Conservation (phyloP, 2,888 invertebrate species). For the Platycheirus rosarum region DNA sequence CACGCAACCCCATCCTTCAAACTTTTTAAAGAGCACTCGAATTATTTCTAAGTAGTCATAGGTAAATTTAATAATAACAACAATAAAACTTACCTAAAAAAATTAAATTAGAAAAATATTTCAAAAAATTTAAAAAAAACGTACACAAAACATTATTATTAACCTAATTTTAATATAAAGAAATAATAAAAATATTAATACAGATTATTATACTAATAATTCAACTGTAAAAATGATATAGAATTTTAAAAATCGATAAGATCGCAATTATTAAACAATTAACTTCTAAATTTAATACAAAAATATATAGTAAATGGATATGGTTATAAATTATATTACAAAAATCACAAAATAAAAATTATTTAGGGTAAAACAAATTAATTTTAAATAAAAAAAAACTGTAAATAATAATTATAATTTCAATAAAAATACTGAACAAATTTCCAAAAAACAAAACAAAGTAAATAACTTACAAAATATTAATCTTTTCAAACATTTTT, state of each 20-base stretch:
- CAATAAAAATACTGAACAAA: conserved; percentile 43
- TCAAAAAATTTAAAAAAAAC: conserved; percentile 45
- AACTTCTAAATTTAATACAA: conserved; percentile 50
- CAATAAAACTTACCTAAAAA: conserved; percentile 52
- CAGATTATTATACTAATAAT: conserved; percentile 65
- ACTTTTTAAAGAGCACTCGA: conserved; percentile 73
- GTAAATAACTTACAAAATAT: conserved; percentile 44
- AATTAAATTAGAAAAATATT: conserved; percentile 46
- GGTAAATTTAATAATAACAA: conserved; percentile 58
- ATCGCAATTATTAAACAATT: conserved; percentile 73
- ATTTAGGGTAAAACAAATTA: conserved; percentile 70
- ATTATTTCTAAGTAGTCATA: conserved; percentile 69
- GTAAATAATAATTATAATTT: conserved; percentile 66
- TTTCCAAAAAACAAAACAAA: conserved; percentile 63
- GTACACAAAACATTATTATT: conserved; percentile 65
- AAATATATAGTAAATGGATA: conserved; percentile 66
- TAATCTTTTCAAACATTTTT: conserved; percentile 47
- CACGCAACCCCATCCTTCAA: conserved; percentile 61
- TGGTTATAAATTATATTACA: conserved; percentile 61
- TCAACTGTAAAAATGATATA: conserved; percentile 68
- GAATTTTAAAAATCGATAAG: conserved; percentile 67
- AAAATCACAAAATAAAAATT: conserved; percentile 63
- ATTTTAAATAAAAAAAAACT: conserved; percentile 54
- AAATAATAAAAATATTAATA: conserved; percentile 30
- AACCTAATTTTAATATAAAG: conserved; percentile 61